These are phyloP conservation scores for Actias luna DNA, from an alignment of 2,888 invertebrate species.

Conservation along the genomic window DNA sequence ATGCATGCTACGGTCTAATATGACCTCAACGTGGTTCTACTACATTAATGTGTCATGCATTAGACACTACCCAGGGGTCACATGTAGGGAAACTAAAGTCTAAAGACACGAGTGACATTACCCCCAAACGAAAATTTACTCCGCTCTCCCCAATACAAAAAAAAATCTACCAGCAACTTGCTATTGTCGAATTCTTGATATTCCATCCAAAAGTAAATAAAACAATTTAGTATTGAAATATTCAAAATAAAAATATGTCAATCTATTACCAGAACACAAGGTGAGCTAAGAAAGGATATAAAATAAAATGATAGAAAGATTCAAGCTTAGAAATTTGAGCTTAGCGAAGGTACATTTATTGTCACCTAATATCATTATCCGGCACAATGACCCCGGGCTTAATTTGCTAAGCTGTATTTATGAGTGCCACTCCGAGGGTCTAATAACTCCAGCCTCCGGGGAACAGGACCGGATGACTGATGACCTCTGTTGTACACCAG, in stretches of 20 bases:
- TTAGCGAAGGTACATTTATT: conserved; percentile 9
- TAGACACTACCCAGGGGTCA: too few species aligned
- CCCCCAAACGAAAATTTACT: too few species aligned
- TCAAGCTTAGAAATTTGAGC: not conserved
- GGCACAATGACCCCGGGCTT: conserved; percentile 30
- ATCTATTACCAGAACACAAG: not conserved
- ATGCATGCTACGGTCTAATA: too few species aligned
- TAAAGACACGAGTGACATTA: too few species aligned
- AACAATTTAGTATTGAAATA: not conserved
- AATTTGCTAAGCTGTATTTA: conserved; percentile 35
- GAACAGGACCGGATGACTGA: conserved; percentile 33
- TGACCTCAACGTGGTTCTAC: too few species aligned
- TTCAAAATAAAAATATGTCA: not conserved
- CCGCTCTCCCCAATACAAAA: too few species aligned
- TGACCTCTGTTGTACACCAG: conserved; percentile 20
- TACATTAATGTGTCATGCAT: too few species aligned
- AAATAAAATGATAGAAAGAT: not conserved
- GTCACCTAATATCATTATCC: conserved; percentile 21
- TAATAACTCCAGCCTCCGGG: conserved; percentile 44
- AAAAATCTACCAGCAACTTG: too few species aligned
- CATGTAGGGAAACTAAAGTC: too few species aligned
- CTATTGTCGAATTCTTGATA: not conserved
- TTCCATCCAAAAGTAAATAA: not conserved
- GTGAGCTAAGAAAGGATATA: not conserved
- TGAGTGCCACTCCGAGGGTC: conserved; percentile 30